Evolutionary conservation across 2,797 vertebrate genomes (phyloP), one percentile per base, ranked within the genome.

Genomic region (Acanthurus tractus): DNA sequence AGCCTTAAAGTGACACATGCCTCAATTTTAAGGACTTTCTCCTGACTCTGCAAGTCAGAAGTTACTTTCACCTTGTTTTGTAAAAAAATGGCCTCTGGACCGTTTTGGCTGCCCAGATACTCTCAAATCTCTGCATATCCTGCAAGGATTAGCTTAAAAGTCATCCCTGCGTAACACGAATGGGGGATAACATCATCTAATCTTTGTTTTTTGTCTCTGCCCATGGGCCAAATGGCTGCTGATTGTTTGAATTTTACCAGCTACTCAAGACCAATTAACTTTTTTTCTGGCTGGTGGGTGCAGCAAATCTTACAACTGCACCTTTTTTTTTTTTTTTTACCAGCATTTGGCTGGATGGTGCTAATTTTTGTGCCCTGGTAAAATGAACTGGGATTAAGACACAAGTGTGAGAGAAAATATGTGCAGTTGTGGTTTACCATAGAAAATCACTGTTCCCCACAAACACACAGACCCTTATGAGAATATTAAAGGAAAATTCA

Each of bases 401-500:
- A 66, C 7, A 56, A 5, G 25, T 42, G n/a, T 22, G 45, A 52
- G 8, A 76, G 14, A 36, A 55, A 17, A 17, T 36, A 13, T 49
- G 20, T n/a, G 14, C n/a, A 55, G 40, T 40, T 20, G 56, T 14
- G n/a, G 23, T 53, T 38, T 29, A 29, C 29, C 29, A 29, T 29
- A 29, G 29, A 29, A 29, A 62, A 59, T 62, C 45, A 57, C 1
- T 45, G 40, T 17, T 71, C 40, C 65, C 15, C 58, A 34, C 63
- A 54, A 65, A 78, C 63, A 45, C 50, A 25, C 3, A 8, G 12
- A 14, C 22, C 8, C 29, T 50, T 1, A 9, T 25, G 34, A 54
- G 53, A 57, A 70, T 55, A 73, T 64, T 52, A 78, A 63, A 69
- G 25, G 36, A 42, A 22, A 25, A 68, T 68, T 42, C 66, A 68